Conservation (phyloP, 2,888 invertebrate species). For the Zygogramma bicolorata region DNA sequence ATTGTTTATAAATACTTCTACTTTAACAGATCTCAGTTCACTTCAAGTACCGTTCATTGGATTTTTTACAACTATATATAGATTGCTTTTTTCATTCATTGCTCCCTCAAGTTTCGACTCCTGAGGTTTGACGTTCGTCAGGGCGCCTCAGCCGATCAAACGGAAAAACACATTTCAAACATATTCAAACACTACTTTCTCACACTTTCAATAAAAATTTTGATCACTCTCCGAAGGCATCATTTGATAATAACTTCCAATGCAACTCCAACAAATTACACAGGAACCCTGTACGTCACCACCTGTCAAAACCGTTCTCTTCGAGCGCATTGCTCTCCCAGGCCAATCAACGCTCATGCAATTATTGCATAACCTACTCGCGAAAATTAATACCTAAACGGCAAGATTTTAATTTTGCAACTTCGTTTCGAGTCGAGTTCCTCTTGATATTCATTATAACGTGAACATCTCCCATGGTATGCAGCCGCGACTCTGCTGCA, state of each 20-base stretch:
- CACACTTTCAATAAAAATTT: too few species aligned
- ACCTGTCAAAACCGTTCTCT: background rate
- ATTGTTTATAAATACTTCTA: too few species aligned
- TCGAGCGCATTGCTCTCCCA: background rate
- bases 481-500: conserved; percentile 20
- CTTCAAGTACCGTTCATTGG: too few species aligned
- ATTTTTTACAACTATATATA: too few species aligned
- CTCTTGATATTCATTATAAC: conserved; percentile 34
- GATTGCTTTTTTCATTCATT: too few species aligned
- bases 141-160: too few species aligned
- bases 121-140: too few species aligned
- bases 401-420: conserved; percentile 1
- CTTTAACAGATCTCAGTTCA: too few species aligned
- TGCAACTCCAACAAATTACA: background rate
- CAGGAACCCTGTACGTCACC: background rate
- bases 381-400: conserved; percentile 3
- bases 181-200: too few species aligned
- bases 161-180: too few species aligned
- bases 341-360: background rate
- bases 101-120: too few species aligned
- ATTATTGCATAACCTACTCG: background rate
- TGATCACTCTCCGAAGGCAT: background rate
- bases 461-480: conserved; percentile 38
- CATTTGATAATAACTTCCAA: background rate
- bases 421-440: background rate